A percentile compares a stretch with the other conserved stretches of the same genome.
Conservation (phyloP, 2,113 vertebrate genomes). For the Cyanoramphus novaezelandiae region DNA sequence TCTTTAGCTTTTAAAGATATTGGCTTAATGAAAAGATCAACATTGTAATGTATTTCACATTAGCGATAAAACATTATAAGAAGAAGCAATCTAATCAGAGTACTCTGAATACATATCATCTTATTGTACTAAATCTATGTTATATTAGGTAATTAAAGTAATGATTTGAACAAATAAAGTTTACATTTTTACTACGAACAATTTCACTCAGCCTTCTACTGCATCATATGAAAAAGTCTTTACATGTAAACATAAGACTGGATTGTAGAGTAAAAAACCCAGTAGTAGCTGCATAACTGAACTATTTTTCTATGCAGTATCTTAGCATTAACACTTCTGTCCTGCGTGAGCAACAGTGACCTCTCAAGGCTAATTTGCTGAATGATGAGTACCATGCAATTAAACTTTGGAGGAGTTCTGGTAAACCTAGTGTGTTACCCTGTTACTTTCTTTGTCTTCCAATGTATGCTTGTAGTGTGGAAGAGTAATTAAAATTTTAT, state of each 20-base stretch:
- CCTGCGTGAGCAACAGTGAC: neutral
- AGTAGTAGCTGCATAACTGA: neutral
- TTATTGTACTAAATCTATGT: constrained; percentile 38
- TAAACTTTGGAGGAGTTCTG: neutral
- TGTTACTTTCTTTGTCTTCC: neutral
- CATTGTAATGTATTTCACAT: constrained; percentile 34
- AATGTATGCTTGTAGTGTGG: neutral
- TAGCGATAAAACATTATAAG: constrained; percentile 28
- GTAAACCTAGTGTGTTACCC: neutral
- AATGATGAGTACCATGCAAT: neutral
- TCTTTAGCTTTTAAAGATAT: constrained; percentile 40
- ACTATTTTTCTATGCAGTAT: neutral
- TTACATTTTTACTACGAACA: constrained; percentile 12
- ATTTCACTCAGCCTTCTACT: neutral
- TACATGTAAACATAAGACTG: neutral
- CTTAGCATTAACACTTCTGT: neutral
- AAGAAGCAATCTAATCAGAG: constrained; percentile 49
- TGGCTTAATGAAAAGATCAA: constrained; percentile 59
- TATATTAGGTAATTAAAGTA: constrained; percentile 54
- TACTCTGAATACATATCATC: constrained; percentile 35
- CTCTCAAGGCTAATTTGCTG: constrained; percentile 44
- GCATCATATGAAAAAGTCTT: neutral
- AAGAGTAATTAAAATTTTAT: constrained; percentile 13
- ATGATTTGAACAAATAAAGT: constrained; percentile 54
- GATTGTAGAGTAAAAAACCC: neutral